These are phyloP conservation scores for Haemorhous mexicanus DNA, from an alignment of 2,113 vertebrate genomes.

Conservation along the genomic window DNA sequence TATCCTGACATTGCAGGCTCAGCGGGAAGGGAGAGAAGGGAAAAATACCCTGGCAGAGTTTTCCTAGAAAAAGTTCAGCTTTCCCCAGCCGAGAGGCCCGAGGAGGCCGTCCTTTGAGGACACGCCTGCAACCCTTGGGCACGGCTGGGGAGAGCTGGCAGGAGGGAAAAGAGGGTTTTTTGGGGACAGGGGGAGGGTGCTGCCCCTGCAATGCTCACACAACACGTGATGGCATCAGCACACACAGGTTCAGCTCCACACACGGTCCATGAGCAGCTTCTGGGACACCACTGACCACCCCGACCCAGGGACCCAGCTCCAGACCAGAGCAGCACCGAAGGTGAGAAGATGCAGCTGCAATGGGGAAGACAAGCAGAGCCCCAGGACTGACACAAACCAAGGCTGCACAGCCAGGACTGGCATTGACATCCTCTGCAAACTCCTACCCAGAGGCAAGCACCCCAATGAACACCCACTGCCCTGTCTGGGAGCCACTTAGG, in stretches of 20 bases:
- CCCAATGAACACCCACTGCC: neutral
- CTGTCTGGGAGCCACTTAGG: neutral
- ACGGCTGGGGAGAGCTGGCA: neutral
- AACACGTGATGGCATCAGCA: accelerated
- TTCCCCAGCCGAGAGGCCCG: accelerated
- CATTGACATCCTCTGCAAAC: neutral
- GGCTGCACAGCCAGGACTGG: neutral
- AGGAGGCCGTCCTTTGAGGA: neutral
- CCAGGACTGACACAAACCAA: neutral
- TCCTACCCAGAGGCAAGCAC: accelerated
- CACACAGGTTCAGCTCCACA: neutral
- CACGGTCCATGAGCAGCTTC: accelerated
- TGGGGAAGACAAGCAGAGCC: neutral
- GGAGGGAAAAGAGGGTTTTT: neutral
- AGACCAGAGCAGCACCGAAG: neutral
- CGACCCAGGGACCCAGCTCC: accelerated
- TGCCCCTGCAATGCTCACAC: accelerated
- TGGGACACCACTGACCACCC: neutral
- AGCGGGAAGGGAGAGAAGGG: neutral
- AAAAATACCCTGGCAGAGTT: neutral
- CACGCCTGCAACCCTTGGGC: neutral
- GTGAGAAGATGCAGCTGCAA: accelerated
- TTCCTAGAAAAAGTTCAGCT: neutral
- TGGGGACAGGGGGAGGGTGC: neutral
- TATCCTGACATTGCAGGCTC: neutral